Conservation (phyloP, 2,797 vertebrate species). For the Hyperoplus lanceolatus region DNA sequence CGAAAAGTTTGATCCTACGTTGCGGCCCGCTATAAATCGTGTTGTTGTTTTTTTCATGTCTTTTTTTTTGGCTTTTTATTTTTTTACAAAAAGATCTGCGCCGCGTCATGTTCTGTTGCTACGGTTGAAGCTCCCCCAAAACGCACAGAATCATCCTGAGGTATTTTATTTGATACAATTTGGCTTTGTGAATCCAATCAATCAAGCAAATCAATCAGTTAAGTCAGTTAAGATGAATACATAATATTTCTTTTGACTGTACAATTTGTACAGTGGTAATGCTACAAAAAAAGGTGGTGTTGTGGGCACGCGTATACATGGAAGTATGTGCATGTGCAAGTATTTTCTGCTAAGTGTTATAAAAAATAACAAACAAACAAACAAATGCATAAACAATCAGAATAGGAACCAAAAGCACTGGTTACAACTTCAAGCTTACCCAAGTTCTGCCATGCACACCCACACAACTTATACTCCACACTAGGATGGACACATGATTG, state of each 20-base stretch:
- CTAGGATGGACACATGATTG: slow-evolving; percentile 58
- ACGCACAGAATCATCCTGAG: slow-evolving; percentile 86
- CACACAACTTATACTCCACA: slow-evolving; percentile 57
- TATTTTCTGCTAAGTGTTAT: slow-evolving; percentile 60
- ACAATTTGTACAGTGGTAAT: slow-evolving; percentile 60
- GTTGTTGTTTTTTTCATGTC: slow-evolving; percentile 17
- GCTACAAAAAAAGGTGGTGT: slow-evolving; percentile 61
- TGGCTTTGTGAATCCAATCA: slow-evolving; percentile 82
- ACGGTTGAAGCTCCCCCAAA: slow-evolving; percentile 69
- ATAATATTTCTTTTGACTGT: slow-evolving; percentile 55
- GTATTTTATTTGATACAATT: slow-evolving; percentile 85
- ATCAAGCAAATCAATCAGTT: slow-evolving; percentile 70
- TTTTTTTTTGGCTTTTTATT: slow-evolving; percentile 15
- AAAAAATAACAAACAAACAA: slow-evolving; percentile 50
- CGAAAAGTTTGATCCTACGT: slow-evolving; percentile 65
- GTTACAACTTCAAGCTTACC: slow-evolving; percentile 79
- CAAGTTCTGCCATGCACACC: slow-evolving; percentile 73
- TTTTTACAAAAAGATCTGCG: slow-evolving; percentile 65
- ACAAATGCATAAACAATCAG: slow-evolving; percentile 56
- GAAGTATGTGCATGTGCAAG: slow-evolving; percentile 70
- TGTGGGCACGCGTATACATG: slow-evolving; percentile 59
- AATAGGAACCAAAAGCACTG: slow-evolving; percentile 68
- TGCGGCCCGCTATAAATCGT: slow-evolving; percentile 47
- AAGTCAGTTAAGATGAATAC: slow-evolving; percentile 63
- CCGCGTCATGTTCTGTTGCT: slow-evolving; percentile 63